Percentiles rank a stretch among this genome's conserved stretches.
Evolutionary conservation across 2,113 vertebrate species (phyloP).

Genomic region (Sarotherodon lohbergeri): DNA sequence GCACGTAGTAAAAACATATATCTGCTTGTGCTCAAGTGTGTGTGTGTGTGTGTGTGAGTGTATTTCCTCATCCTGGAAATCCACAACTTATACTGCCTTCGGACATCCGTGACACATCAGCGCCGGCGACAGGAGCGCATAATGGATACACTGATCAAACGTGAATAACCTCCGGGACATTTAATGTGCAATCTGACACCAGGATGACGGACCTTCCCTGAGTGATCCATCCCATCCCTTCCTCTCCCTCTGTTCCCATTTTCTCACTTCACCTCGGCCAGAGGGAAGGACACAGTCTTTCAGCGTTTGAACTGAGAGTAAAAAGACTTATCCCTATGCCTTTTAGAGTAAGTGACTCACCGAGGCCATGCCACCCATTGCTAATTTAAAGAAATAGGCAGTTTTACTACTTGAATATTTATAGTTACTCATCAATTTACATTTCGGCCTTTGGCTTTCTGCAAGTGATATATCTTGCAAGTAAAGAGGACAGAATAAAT

Average conservation of each 20-base stretch:
- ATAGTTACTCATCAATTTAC: slow-evolving; percentile 43
- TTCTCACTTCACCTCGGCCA: slow-evolving; percentile 33
- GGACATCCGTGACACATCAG: background rate
- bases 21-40: background rate
- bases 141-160: slow-evolving; percentile 28
- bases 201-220: background rate
- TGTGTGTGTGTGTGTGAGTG: background rate
- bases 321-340: slow-evolving; percentile 2
- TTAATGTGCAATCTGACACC: slow-evolving; percentile 9
- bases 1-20: background rate
- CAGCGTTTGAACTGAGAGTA: slow-evolving; percentile 16
- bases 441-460: slow-evolving; percentile 15
- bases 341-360: slow-evolving; percentile 40
- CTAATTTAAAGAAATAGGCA: slow-evolving; percentile 38
- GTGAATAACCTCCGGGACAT: slow-evolving; percentile 8
- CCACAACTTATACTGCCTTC: background rate
- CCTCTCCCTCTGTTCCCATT: background rate
- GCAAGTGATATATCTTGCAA: slow-evolving; percentile 15
- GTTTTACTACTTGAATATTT: slow-evolving; percentile 47
- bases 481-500: slow-evolving; percentile 17
- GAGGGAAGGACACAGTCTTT: slow-evolving; percentile 32
- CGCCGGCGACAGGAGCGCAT: background rate
- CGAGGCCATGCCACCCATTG: slow-evolving; percentile 25
- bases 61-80: background rate
- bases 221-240: background rate